Evolutionary conservation across 1,140 invertebrate genomes (phyloP).

Genomic region (Fragariocoptes setiger): DNA sequence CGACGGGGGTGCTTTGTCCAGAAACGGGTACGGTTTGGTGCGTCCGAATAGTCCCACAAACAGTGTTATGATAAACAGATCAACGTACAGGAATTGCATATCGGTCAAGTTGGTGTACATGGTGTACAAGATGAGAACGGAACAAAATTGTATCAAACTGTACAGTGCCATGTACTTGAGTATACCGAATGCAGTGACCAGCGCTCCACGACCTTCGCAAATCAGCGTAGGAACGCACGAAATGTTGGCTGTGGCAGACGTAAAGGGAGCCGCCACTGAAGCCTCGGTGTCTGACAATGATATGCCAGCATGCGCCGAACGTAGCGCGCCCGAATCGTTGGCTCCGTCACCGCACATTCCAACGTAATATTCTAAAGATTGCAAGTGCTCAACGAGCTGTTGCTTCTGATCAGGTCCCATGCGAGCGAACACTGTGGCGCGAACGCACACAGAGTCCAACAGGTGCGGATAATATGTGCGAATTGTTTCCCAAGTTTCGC

Average conservation of each 20-base stretch:
- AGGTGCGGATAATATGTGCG: constrained; percentile 36
- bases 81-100: constrained; percentile 49
- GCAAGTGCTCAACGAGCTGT: constrained; percentile 54
- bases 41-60: constrained; percentile 42
- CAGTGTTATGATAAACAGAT: constrained; percentile 43
- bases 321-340: constrained; percentile 53
- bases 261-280: constrained; percentile 82
- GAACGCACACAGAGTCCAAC: constrained; percentile 31
- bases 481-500: constrained; percentile 37
- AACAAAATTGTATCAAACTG: constrained; percentile 67
- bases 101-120: constrained; percentile 26
- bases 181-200: constrained; percentile 78
- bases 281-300: constrained; percentile 84
- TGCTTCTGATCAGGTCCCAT: constrained; percentile 93
- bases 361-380: constrained; percentile 38
- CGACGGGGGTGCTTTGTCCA: constrained; percentile 22
- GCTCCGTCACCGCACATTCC: constrained; percentile 93
- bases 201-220: constrained; percentile 58
- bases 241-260: constrained; percentile 53
- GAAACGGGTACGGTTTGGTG: constrained; percentile 32
- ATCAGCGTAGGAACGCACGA: constrained; percentile 60
- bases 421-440: constrained; percentile 65
- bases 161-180: constrained; percentile 96
- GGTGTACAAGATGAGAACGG: constrained; percentile 56
- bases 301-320: constrained; percentile 55